These are phyloP conservation scores for Mesocentrotus franciscanus DNA, from an alignment of 53 echinoderm and acorn worm genomes.

Conservation along the genomic window DNA sequence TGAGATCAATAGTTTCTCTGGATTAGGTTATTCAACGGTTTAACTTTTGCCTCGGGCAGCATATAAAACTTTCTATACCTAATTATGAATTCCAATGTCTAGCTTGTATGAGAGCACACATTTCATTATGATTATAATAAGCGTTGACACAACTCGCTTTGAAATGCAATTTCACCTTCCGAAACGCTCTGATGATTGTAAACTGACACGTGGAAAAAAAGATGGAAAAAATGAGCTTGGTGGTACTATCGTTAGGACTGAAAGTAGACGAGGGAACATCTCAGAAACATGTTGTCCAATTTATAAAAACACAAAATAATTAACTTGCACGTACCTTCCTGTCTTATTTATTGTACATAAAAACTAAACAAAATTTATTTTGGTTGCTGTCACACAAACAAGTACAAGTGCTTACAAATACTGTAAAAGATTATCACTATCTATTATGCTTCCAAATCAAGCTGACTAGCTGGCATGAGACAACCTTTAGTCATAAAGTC, in stretches of 20 bases:
- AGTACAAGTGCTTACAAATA: not conserved
- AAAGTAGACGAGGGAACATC: no score
- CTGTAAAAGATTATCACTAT: not conserved
- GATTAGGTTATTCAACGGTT: slow-evolving; percentile 27
- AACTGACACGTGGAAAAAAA: not conserved
- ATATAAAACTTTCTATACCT: not conserved
- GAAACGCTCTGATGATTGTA: not conserved
- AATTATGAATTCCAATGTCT: not conserved
- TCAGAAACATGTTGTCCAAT: no score
- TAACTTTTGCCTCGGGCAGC: not conserved
- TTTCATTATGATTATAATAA: not conserved
- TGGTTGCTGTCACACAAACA: not conserved
- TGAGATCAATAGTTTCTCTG: slow-evolving; percentile 1
- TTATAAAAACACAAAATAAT: no score
- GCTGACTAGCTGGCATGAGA: not conserved
- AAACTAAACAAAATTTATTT: not conserved
- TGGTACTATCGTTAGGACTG: no score
- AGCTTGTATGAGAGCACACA: not conserved
- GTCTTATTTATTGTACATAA: not conserved
- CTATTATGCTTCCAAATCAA: not conserved
- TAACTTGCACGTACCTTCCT: no score
- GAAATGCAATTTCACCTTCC: not conserved
- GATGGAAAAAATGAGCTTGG: no score
- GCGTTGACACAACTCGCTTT: not conserved
- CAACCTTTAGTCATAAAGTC: not conserved